Conservation (phyloP, 2,113 vertebrate species). For the Arizona elegans region DNA sequence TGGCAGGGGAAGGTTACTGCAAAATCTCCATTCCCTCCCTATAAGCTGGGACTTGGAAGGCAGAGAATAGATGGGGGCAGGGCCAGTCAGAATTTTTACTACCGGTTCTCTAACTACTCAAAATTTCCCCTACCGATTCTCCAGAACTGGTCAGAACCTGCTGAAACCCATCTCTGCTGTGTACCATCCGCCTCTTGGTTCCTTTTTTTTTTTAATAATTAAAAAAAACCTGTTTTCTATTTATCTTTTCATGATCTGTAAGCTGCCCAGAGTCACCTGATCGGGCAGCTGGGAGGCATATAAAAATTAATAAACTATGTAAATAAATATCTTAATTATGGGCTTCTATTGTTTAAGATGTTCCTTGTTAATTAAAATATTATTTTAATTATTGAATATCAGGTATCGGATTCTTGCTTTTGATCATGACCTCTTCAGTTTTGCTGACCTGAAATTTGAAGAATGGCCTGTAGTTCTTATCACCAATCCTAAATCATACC, state of each 20-base stretch:
- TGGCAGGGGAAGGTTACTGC: too few relatives aligned
- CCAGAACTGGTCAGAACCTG: too few relatives aligned
- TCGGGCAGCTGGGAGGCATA: not conserved
- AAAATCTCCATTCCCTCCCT: too few relatives aligned
- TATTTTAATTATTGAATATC: slow-evolving; percentile 19
- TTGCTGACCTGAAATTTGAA: slow-evolving; percentile 85
- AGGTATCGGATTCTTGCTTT: slow-evolving; percentile 92
- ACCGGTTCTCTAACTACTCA: too few relatives aligned
- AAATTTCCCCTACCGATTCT: too few relatives aligned
- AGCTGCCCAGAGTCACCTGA: not conserved
- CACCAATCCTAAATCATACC: slow-evolving; percentile 92
- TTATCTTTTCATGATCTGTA: not conserved
- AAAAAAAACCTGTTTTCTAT: not conserved
- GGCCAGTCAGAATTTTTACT: too few relatives aligned
- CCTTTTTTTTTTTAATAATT: not conserved
- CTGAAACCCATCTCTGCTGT: too few relatives aligned
- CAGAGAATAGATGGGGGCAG: too few relatives aligned
- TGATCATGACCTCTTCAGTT: slow-evolving; percentile 95
- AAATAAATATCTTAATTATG: not conserved
- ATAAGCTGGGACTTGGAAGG: too few relatives aligned
- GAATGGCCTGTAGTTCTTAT: slow-evolving; percentile 91
- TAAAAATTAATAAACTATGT: not conserved
- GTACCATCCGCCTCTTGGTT: too few relatives aligned
- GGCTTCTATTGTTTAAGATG: slow-evolving; percentile 13
- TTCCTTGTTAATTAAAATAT: not conserved